These are phyloP conservation scores for Trimorus sp. DNA, from an alignment of 2,888 invertebrate genomes.

Conservation along the genomic window DNA sequence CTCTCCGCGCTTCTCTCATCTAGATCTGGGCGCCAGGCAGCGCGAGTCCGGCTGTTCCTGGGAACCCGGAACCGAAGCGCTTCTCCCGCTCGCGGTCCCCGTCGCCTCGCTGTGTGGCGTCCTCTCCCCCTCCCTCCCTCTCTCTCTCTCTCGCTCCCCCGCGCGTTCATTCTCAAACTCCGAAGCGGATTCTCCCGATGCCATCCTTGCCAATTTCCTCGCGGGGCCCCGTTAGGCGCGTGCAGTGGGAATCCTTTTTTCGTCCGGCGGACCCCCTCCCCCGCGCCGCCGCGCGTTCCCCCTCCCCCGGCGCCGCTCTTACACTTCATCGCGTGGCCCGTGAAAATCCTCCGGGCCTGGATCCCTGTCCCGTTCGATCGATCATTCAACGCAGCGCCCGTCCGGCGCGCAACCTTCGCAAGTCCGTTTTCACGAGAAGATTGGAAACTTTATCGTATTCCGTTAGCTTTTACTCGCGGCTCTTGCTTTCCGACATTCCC, in stretches of 20 bases:
- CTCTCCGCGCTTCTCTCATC: conserved; percentile 62
- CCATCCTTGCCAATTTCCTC: conserved; percentile 67
- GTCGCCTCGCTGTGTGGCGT: conserved; percentile 43
- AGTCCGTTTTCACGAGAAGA: conserved; percentile 60
- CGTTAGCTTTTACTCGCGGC: conserved; percentile 65
- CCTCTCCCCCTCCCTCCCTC: conserved; percentile 45
- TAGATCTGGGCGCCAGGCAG: conserved; percentile 68
- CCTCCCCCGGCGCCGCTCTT: conserved; percentile 41
- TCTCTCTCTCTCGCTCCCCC: conserved; percentile 60
- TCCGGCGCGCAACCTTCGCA: conserved; percentile 61
- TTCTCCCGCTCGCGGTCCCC: conserved; percentile 50
- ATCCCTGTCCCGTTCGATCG: conserved; percentile 68
- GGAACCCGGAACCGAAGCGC: conserved; percentile 70
- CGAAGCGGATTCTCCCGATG: conserved; percentile 61
- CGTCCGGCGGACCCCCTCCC: conserved; percentile 12
- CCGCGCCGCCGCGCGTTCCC: conserved; percentile 6
- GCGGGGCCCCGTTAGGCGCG: conserved; percentile 67
- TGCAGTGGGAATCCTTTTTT: conserved; percentile 67
- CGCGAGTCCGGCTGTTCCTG: conserved; percentile 66
- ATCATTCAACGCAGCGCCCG: conserved; percentile 61
- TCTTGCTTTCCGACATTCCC: conserved; percentile 60
- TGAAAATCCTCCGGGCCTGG: conserved; percentile 74
- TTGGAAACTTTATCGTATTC: conserved; percentile 55
- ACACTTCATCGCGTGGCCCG: conserved; percentile 64
- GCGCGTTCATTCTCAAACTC: conserved; percentile 65